These are phyloP conservation scores for Acanthurus tractus DNA, from an alignment of 2,797 vertebrate species.

Conservation along the genomic window DNA sequence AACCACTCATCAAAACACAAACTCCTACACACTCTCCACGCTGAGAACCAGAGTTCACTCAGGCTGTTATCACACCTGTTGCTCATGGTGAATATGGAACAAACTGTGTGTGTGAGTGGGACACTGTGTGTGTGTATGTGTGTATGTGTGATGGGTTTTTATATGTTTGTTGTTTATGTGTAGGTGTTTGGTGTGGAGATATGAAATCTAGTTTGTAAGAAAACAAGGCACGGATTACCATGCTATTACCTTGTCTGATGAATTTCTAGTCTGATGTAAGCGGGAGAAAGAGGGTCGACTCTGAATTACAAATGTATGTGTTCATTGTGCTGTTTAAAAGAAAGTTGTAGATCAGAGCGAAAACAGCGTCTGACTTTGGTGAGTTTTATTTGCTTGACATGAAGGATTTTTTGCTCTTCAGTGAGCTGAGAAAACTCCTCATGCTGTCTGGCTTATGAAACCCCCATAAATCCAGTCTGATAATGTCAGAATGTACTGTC, in stretches of 20 bases:
- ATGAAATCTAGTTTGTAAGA: constrained; percentile 45
- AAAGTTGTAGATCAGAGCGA: constrained; percentile 10
- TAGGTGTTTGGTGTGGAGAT: constrained; percentile 35
- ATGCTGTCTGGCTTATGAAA: constrained; percentile 11
- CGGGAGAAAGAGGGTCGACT: constrained; percentile 36
- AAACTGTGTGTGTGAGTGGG: constrained; percentile 33
- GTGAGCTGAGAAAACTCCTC: constrained; percentile 5
- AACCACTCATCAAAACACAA: constrained; percentile 80
- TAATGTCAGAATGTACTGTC: constrained; percentile 17
- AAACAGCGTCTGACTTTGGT: background rate
- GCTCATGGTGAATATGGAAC: constrained; percentile 58
- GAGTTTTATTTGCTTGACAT: background rate
- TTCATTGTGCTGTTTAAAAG: constrained; percentile 30
- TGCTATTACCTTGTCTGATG: constrained; percentile 29
- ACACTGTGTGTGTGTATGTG: background rate
- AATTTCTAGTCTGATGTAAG: constrained; percentile 51
- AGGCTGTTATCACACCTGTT: constrained; percentile 80
- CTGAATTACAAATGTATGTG: constrained; percentile 37
- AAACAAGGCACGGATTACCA: constrained; percentile 45
- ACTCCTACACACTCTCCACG: constrained; percentile 71
- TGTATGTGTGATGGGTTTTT: constrained; percentile 9
- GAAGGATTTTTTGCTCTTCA: constrained; percentile 16
- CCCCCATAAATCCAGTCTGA: constrained; percentile 11
- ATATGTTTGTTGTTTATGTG: constrained; percentile 41
- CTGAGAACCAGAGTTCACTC: constrained; percentile 64